Base-by-base conservation (phyloP, 2,797 vertebrate genomes). In the Neoniphon sammara region DNA sequence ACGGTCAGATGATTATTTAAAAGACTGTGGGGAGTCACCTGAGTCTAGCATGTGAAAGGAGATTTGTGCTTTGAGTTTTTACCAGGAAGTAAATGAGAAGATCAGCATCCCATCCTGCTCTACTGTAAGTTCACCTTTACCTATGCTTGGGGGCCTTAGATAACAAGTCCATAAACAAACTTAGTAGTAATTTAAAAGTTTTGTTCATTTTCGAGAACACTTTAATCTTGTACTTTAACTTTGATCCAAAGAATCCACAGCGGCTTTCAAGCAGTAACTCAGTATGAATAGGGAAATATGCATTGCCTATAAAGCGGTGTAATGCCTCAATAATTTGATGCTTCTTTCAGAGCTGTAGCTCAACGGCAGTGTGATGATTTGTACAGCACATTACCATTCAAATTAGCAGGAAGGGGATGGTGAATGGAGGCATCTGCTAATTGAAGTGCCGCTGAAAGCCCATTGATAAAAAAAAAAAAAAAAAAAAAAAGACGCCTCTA, bases 391-490 rank as follows among this genome's bases (percentile, higher is more conserved):
- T 94, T 91, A 90, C 85, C 89, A 92, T 93, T 91, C 87, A 92
- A 92, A 93, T 91, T 91, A 91, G 86, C 93, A 94, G 94, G 93
- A 93, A 94, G 93, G 85, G 78, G 88, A 66, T 90, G 87, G 82
- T 93, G 91, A 94, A 94, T 93, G 91, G 91, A 93, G 91, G 91
- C 93, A 94, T 94, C 94, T 94, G 93, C 91, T 92, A 91, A 93
- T 90, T 94, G 90, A 92, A 92, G 91, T 88, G 85, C 75, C 70
- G 81, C 90, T 93, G 92, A 94, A 93, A 94, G 90, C 88, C 87
- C 91, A 93, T 93, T 93, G 94, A 94, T 90, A 73, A 69, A 67
- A 70, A 30, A 50, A 56, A 62, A 82, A 90, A 88, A 88, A 83
- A 70, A 30, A 42, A 56, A 62, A 82, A 90, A 88, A 88, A 83